Conservation (phyloP, 2,113 vertebrate species). For the Xiphias gladius region DNA sequence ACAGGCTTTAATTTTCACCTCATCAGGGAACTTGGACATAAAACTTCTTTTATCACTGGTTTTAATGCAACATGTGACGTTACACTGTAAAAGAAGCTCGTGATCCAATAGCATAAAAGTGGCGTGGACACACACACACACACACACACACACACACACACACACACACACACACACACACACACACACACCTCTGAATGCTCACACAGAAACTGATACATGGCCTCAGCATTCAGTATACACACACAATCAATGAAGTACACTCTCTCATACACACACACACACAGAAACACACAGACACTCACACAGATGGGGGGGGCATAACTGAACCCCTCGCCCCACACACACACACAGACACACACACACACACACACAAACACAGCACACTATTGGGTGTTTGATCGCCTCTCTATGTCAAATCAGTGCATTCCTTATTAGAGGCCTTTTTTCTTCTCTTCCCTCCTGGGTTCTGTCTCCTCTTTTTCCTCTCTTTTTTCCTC, state of each 20-base stretch:
- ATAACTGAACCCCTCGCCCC: background rate
- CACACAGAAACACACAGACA: conserved; percentile 25
- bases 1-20: conserved; percentile 44
- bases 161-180: conserved; percentile 12
- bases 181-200: background rate
- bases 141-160: conserved; percentile 20
- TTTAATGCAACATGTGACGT: conserved; percentile 30
- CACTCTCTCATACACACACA: conserved; percentile 26
- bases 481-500: conserved; percentile 19
- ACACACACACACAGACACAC: conserved; percentile 7
- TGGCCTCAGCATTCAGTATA: conserved; percentile 33
- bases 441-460: conserved; percentile 61
- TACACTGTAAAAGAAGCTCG: conserved; percentile 1
- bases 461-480: conserved; percentile 38
- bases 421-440: conserved; percentile 75
- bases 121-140: background rate
- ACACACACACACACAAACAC: conserved; percentile 23
- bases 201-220: conserved; percentile 33
- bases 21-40: conserved; percentile 33
- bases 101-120: conserved; percentile 18
- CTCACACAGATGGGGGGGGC: background rate
- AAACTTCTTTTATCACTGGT: conserved; percentile 30
- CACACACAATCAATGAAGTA: conserved; percentile 48
- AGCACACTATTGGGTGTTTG: conserved; percentile 49
- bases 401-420: conserved; percentile 73